phyloP scores from a whole-genome alignment of 2,113 vertebrate genomes.

The Chloebia gouldiae region DNA sequence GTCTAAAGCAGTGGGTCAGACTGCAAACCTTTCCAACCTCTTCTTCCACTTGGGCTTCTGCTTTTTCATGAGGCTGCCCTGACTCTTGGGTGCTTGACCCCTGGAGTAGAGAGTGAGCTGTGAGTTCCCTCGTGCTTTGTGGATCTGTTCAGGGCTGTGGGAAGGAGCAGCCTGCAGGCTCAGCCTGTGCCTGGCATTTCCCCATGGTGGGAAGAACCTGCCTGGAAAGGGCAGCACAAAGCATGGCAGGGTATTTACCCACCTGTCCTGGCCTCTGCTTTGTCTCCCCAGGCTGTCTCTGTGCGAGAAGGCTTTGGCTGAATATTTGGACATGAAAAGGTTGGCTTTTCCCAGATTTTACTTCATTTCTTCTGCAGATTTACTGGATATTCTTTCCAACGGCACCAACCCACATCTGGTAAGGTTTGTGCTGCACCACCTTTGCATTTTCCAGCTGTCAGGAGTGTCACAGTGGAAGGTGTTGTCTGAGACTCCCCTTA shows the following conservation, averaged over 20 bases:
- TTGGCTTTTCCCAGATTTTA: constrained; percentile 95
- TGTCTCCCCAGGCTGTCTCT: constrained; percentile 81
- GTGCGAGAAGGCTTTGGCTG: constrained; percentile 93
- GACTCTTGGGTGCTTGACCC: not conserved
- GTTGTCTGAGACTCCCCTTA: not conserved
- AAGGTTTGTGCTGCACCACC: not conserved
- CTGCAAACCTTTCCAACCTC: not conserved
- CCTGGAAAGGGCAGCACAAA: not conserved
- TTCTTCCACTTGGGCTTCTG: not conserved
- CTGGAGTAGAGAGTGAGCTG: not conserved
- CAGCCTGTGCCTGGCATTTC: not conserved
- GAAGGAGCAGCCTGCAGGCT: not conserved
- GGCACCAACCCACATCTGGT: constrained; percentile 87
- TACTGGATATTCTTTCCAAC: constrained; percentile 93
- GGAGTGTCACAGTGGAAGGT: not conserved
- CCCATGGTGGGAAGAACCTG: not conserved
- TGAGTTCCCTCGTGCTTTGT: not conserved
- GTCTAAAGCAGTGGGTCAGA: not conserved
- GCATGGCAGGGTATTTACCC: not conserved
- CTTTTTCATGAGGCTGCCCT: not conserved
- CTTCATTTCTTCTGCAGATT: constrained; percentile 96
- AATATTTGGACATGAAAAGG: constrained; percentile 93
- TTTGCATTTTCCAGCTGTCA: not conserved
- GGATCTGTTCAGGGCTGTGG: not conserved
- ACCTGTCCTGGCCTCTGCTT: not conserved